phyloP scores from a whole-genome alignment of 2,888 invertebrate species.

The Melieria picta region DNA sequence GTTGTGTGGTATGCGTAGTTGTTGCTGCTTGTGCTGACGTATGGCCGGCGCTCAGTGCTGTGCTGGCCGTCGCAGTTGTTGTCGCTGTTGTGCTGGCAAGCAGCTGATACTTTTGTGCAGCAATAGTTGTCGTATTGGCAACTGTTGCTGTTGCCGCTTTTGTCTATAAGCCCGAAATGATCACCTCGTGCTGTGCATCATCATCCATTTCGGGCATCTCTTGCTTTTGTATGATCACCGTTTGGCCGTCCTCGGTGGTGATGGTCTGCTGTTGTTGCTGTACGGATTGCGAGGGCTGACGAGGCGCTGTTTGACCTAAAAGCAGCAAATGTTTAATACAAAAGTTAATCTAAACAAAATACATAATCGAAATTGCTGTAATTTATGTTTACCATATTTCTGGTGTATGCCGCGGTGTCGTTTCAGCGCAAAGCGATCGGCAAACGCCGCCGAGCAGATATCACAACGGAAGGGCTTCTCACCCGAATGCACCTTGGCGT shows the following conservation, averaged over 20 bases:
- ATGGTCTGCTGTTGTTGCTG: conserved; percentile 42
- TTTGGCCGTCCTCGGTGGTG: conserved; percentile 46
- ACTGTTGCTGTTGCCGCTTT: conserved; percentile 52
- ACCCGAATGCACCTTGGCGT: conserved; percentile 85
- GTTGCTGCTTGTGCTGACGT: conserved; percentile 23
- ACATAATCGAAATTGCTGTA: not conserved
- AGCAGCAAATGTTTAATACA: not conserved
- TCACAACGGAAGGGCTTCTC: conserved; percentile 86
- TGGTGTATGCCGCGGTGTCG: conserved; percentile 88
- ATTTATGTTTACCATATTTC: conserved; percentile 75
- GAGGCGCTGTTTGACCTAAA: conserved; percentile 66
- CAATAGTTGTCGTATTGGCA: conserved; percentile 29
- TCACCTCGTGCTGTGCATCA: conserved; percentile 64
- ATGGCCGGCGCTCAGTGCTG: conserved; percentile 9
- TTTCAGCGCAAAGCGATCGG: conserved; percentile 86
- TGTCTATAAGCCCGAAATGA: conserved; percentile 65
- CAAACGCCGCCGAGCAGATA: conserved; percentile 86
- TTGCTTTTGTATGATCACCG: conserved; percentile 63
- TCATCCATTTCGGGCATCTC: conserved; percentile 65
- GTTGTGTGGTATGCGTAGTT: conserved; percentile 38
- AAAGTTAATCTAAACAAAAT: not conserved
- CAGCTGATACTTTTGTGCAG: conserved; percentile 30
- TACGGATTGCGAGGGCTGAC: conserved; percentile 63
- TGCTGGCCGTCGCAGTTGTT: conserved; percentile 35
- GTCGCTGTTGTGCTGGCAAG: conserved; percentile 31